Evolutionary conservation across 1,140 invertebrate species (phyloP), one percentile per base, ranked within the genome.

Genomic region (Drosophila lacteicornis): DNA sequence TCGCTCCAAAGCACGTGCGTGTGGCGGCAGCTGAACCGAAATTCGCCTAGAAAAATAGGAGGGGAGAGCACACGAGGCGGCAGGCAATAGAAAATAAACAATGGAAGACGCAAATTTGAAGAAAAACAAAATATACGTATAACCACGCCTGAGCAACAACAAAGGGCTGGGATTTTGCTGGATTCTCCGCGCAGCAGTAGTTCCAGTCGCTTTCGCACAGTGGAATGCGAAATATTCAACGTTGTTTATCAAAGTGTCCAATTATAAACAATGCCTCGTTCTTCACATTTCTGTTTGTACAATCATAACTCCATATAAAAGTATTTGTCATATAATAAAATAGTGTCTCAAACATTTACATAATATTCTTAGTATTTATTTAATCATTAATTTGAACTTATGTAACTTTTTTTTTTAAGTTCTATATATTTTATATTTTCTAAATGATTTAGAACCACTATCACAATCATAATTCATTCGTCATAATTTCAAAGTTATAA

Each of bases 1-100:
- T 75, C 73, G 63, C 60, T 53, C 45, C 57, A 57, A 42, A 53
- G 66, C 76, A 79, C 76, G 76, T 79, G 76, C 75, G 75, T 78
- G 62, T 58, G 66, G n/a, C 33, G 47, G 27, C 40, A 49, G 49
- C 51, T 40, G 6, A 25, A 38, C 38, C 51, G 30, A 63, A 75
- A 76, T 65, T 49, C 36, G 59, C 50, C 36, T 65, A 51, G 43
- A 75, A 38, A 27, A 74, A 51, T 27, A 53, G 17, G 15, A 25
- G 38, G 53, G 12, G 38, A 19, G 43, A 17, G 36, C 36, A 65
- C 45, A 27, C 42, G 33, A 50, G 63, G 43, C 27, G 33, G 33
- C 33, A 36, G 47, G 42, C 55, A 56, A 78, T 57, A 57, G 46
- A 70, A 56, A 69, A 62, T 55, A 79, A 70, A 76, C 73, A 77